Conservation (phyloP, 2,113 vertebrate genomes). For the Tragelaphus scriptus region DNA sequence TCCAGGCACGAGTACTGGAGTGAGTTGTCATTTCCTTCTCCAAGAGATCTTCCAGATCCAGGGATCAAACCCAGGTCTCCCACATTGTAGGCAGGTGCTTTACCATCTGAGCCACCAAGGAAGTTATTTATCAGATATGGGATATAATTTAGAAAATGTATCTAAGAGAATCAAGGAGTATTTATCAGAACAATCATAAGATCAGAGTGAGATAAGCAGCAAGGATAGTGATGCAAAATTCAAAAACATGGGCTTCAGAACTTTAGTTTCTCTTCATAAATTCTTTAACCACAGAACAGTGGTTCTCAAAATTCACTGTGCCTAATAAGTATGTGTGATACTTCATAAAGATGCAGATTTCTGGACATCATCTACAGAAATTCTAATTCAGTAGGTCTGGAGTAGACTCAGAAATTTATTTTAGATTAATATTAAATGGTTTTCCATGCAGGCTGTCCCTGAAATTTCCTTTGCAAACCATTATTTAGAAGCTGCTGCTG, state of each 20-base stretch:
- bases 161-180: neutral
- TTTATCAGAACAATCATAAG: neutral
- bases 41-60: neutral
- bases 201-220: neutral
- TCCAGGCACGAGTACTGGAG: neutral
- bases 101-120: neutral
- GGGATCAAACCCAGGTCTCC: neutral
- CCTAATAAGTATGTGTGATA: neutral
- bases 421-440: neutral
- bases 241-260: neutral
- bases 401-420: neutral
- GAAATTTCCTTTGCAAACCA: neutral
- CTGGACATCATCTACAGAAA: neutral
- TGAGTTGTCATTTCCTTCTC: neutral
- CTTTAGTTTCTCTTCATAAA: neutral
- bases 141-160: neutral
- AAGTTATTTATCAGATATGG: neutral
- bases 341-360: neutral
- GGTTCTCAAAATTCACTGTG: neutral
- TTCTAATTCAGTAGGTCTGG: neutral
- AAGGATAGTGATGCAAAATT: neutral
- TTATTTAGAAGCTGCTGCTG: neutral
- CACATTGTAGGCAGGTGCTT: neutral
- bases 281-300: neutral
- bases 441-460: neutral